These are phyloP conservation scores for Aplysia californica DNA, from an alignment of 1,140 invertebrate species.

Conservation along the genomic window DNA sequence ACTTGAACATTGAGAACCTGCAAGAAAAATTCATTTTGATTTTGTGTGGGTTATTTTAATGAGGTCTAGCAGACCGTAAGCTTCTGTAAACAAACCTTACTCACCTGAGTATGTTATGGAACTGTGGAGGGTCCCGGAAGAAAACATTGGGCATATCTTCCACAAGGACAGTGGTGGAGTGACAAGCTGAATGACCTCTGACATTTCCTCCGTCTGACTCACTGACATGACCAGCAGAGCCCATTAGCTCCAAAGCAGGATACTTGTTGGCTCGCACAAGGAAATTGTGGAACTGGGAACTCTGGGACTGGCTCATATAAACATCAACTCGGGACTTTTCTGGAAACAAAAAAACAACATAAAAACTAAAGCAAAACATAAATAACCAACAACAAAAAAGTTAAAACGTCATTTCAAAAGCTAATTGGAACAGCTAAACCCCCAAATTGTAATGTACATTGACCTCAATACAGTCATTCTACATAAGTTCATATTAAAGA, in stretches of 20 bases:
- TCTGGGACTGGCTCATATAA: constrained; percentile 50
- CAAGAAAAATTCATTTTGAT: too few species aligned
- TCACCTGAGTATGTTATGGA: constrained; percentile 61
- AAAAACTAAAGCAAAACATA: too few species aligned
- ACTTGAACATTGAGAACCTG: too few species aligned
- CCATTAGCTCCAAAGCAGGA: constrained; percentile 53
- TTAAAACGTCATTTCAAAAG: too few species aligned
- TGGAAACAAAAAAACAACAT: constrained; percentile 8
- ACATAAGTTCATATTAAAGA: too few species aligned
- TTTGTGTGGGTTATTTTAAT: too few species aligned
- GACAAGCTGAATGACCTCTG: not conserved
- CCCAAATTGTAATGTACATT: too few species aligned
- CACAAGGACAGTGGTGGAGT: constrained; percentile 26
- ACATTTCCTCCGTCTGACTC: not conserved
- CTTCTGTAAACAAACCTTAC: not conserved
- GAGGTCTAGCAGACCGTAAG: too few species aligned
- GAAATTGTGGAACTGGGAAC: constrained; percentile 58
- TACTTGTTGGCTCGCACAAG: constrained; percentile 64
- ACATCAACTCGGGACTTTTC: constrained; percentile 32
- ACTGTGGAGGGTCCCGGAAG: constrained; percentile 51
- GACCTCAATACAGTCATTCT: too few species aligned
- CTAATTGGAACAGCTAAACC: too few species aligned
- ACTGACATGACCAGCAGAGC: not conserved
- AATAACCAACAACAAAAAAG: too few species aligned
- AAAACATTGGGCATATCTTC: constrained; percentile 64